Evolutionary conservation across 92 coral and sea anemone species (phyloP).

Genomic region (Actinernus sp.): DNA sequence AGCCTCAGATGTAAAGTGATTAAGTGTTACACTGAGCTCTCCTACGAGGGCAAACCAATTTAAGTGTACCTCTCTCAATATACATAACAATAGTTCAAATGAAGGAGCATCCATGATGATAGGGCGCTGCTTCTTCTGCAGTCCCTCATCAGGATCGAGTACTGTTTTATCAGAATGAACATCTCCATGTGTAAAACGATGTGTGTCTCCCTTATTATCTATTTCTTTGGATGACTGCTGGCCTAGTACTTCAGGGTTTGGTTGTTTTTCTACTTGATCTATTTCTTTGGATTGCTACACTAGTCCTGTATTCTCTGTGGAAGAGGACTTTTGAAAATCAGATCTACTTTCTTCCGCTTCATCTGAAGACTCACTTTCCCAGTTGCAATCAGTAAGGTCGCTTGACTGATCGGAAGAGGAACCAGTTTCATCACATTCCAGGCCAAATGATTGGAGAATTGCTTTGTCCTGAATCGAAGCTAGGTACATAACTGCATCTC

Average conservation of each 20-base stretch:
- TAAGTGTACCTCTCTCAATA: slow-evolving; percentile 25
- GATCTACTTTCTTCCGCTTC: no score
- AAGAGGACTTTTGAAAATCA: not conserved
- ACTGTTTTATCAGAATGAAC: not conserved
- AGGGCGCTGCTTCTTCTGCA: no score
- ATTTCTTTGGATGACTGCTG: no score
- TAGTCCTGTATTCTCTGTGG: no score
- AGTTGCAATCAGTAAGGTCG: no score
- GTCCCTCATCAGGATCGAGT: slow-evolving; percentile 4
- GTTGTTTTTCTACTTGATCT: not conserved
- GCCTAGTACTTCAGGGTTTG: no score
- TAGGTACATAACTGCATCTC: slow-evolving; percentile 42
- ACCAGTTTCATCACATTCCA: slow-evolving; percentile 24
- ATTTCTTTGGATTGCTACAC: not conserved
- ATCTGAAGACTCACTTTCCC: no score
- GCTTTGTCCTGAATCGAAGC: slow-evolving; percentile 41
- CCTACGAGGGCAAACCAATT: slow-evolving; percentile 43
- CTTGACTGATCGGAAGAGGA: no score
- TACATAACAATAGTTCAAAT: slow-evolving; percentile 14
- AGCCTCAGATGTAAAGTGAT: slow-evolving; percentile 5
- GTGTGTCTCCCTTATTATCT: no score
- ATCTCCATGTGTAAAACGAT: no score
- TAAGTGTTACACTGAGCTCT: slow-evolving; percentile 3
- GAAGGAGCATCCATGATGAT: no score
- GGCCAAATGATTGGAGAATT: slow-evolving; percentile 22